Conservation (phyloP, 2,888 invertebrate genomes). For the Polietes domitor region DNA sequence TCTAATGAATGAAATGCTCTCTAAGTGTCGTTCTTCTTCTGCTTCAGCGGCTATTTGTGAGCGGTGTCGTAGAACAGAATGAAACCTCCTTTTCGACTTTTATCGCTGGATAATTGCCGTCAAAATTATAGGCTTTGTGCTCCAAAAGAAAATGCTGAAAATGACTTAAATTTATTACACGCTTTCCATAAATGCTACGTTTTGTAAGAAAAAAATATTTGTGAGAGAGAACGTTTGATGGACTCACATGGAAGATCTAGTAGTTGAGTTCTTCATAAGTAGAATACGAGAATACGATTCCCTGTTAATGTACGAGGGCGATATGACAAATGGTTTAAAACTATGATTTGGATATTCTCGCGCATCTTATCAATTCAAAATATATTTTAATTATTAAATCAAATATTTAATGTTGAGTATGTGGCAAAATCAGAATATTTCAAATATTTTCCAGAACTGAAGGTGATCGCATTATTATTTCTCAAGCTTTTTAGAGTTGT, state of each 20-base stretch:
- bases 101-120: constrained; percentile 77
- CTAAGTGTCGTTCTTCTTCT: constrained; percentile 16
- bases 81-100: constrained; percentile 74
- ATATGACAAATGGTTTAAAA: too few relatives aligned
- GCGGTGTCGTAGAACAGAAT: constrained; percentile 51
- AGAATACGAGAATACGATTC: background rate
- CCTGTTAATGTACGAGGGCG: background rate
- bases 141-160: constrained; percentile 61
- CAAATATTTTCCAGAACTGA: too few relatives aligned
- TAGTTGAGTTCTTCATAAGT: background rate
- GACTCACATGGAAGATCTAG: constrained; percentile 49
- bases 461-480: too few relatives aligned
- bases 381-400: too few relatives aligned
- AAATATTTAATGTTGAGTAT: too few relatives aligned
- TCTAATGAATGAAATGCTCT: constrained; percentile 58
- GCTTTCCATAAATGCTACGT: constrained; percentile 66
- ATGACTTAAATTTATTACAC: constrained; percentile 70
- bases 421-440: too few relatives aligned
- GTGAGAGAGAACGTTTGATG: constrained; percentile 55
- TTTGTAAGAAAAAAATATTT: constrained; percentile 6
- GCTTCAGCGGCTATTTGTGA: constrained; percentile 32
- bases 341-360: too few relatives aligned
- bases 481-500: too few relatives aligned
- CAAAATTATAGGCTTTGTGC: constrained; percentile 74
- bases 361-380: too few relatives aligned